phyloP scores from a whole-genome alignment of 2,888 invertebrate genomes.

The Tyria jacobaeae region DNA sequence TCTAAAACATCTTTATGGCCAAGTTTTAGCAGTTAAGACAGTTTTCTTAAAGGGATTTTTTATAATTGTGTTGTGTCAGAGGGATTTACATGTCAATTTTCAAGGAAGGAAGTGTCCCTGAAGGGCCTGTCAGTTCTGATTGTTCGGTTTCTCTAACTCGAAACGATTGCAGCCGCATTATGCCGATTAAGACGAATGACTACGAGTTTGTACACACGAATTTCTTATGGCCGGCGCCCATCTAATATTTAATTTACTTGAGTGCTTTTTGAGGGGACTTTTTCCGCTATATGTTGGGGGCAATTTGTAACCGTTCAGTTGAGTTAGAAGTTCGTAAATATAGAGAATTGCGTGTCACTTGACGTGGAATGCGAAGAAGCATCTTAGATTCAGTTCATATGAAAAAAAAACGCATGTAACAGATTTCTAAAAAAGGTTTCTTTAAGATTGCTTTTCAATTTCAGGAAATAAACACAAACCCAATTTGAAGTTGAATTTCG shows the following conservation, averaged over 20 bases:
- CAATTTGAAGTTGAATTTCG: slow-evolving; percentile 92
- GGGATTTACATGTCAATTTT: slow-evolving; percentile 70
- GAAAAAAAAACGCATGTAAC: background rate
- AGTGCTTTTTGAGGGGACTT: slow-evolving; percentile 83
- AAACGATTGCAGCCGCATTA: slow-evolving; percentile 78
- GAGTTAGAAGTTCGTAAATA: slow-evolving; percentile 73
- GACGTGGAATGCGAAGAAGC: slow-evolving; percentile 59
- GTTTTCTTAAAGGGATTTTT: slow-evolving; percentile 28
- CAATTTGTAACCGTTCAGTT: slow-evolving; percentile 84
- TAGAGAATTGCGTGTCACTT: slow-evolving; percentile 65
- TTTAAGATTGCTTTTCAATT: slow-evolving; percentile 45
- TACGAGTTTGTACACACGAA: slow-evolving; percentile 73
- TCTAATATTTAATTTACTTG: slow-evolving; percentile 84
- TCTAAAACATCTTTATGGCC: background rate
- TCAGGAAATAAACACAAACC: slow-evolving; percentile 88
- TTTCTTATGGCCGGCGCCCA: slow-evolving; percentile 70
- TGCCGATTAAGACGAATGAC: slow-evolving; percentile 85
- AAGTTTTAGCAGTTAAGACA: slow-evolving; percentile 10
- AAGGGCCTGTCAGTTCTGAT: slow-evolving; percentile 77
- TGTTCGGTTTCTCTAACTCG: slow-evolving; percentile 70
- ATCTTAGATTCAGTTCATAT: slow-evolving; percentile 28
- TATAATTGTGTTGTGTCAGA: slow-evolving; percentile 58
- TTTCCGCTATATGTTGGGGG: slow-evolving; percentile 74
- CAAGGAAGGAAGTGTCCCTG: slow-evolving; percentile 53
- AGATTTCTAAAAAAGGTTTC: background rate